phyloP scores from a whole-genome alignment of 2,113 vertebrate species.

The Sclerurus mexicanus region DNA sequence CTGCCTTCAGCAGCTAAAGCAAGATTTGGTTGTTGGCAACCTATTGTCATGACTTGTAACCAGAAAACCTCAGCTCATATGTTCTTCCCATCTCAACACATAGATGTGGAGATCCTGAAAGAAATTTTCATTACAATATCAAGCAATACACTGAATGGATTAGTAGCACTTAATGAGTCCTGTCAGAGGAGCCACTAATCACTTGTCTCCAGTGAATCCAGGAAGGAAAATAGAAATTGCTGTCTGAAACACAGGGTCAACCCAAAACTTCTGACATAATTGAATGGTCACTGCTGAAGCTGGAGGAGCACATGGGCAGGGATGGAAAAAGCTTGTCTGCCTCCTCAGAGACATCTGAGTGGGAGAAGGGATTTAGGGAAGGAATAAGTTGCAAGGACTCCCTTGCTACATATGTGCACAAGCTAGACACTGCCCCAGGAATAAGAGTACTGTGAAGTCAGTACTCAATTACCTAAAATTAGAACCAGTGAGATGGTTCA shows the following conservation, averaged over 20 bases:
- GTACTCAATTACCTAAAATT: slow-evolving; percentile 50
- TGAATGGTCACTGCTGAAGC: background rate
- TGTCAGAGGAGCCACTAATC: background rate
- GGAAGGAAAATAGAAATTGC: background rate
- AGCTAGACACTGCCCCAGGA: background rate
- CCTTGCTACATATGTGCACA: background rate
- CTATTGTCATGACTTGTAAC: background rate
- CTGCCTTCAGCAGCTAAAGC: background rate
- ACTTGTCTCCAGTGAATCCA: background rate
- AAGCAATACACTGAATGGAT: background rate
- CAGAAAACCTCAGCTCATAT: background rate
- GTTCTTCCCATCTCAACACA: background rate
- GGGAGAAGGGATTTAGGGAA: background rate
- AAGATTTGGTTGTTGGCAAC: background rate
- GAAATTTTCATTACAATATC: background rate
- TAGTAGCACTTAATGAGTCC: background rate
- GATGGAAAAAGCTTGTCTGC: background rate
- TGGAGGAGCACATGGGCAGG: background rate
- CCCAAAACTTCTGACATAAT: background rate
- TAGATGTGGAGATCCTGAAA: background rate
- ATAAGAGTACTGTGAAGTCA: slow-evolving; percentile 39
- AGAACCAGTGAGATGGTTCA: slow-evolving; percentile 52
- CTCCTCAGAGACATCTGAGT: background rate
- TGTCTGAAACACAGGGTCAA: background rate
- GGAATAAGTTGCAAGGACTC: background rate